These are phyloP conservation scores for Cerastis leucographa DNA, from an alignment of 2,888 invertebrate genomes.

Conservation along the genomic window DNA sequence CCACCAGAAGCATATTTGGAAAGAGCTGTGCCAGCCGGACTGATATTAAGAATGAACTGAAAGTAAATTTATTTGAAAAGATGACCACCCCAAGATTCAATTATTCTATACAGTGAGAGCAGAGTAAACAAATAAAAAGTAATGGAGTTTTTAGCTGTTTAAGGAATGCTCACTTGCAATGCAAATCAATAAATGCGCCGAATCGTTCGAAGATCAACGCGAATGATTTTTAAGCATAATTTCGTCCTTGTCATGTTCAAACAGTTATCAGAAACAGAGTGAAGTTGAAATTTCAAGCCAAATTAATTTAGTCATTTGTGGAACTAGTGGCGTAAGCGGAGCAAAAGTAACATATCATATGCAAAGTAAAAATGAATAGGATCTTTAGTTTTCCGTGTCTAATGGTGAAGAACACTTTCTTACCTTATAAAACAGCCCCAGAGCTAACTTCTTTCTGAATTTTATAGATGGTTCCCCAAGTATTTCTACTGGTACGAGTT, in stretches of 20 bases:
- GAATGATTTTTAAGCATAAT: background rate
- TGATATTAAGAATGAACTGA: conserved; percentile 90
- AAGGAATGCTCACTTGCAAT: background rate
- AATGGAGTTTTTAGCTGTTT: no score
- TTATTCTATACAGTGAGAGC: background rate
- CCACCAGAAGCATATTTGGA: conserved; percentile 88
- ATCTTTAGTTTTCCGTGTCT: background rate
- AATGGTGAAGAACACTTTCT: conserved; percentile 8
- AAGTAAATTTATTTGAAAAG: conserved; percentile 6
- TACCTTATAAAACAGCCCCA: conserved; percentile 95
- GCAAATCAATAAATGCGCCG: background rate
- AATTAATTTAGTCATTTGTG: background rate
- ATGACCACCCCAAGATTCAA: no score
- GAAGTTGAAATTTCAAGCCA: background rate
- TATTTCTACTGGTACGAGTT: conserved; percentile 92
- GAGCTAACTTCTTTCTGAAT: conserved; percentile 93
- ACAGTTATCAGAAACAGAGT: background rate
- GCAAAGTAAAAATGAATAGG: background rate
- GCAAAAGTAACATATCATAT: background rate
- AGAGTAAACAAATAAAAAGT: background rate
- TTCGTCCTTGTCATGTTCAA: background rate
- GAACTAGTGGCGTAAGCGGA: background rate
- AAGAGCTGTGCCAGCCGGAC: conserved; percentile 82
- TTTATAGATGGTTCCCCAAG: conserved; percentile 92
- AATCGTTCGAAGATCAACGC: background rate